A percentile compares a stretch with the other conserved stretches of the same genome.
phyloP scores from a whole-genome alignment of 1,140 invertebrate species.

The Cherax quadricarinatus region DNA sequence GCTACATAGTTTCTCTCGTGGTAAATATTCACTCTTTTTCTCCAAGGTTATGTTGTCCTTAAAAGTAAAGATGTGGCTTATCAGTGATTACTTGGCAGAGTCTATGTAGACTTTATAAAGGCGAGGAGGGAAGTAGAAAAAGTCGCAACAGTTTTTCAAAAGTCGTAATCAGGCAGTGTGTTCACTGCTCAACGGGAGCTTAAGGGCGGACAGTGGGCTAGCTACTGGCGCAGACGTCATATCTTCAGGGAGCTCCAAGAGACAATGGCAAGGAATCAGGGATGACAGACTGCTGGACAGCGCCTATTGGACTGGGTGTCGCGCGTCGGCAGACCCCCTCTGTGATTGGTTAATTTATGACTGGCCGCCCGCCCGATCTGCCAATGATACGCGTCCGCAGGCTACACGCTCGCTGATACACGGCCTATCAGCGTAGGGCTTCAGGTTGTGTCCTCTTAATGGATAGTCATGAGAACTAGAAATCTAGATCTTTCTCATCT shows the following conservation, averaged over 20 bases:
- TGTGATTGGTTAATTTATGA: constrained; percentile 69
- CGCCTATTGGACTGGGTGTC: constrained; percentile 69
- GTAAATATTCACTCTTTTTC: background rate
- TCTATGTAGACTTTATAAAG: background rate
- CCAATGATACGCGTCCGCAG: constrained; percentile 66
- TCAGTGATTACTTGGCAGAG: background rate
- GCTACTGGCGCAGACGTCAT: constrained; percentile 43
- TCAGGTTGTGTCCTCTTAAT: constrained; percentile 62
- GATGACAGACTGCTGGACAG: constrained; percentile 68
- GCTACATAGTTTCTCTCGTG: background rate
- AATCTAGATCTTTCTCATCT: constrained; percentile 23
- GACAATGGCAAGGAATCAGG: constrained; percentile 62
- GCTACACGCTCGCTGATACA: constrained; percentile 63
- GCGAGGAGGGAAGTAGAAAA: background rate
- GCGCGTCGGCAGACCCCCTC: constrained; percentile 65
- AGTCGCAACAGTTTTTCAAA: constrained; percentile 1
- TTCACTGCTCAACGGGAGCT: constrained; percentile 42
- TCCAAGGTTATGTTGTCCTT: background rate
- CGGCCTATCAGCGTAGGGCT: constrained; percentile 63
- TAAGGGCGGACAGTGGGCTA: constrained; percentile 27
- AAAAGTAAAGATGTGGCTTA: background rate
- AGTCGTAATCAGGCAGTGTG: constrained; percentile 24
- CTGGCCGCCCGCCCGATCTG: constrained; percentile 57
- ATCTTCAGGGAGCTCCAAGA: constrained; percentile 33
- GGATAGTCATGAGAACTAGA: constrained; percentile 49